Evolutionary conservation across 1,140 invertebrate genomes (phyloP).

Genomic region (Physella acuta): DNA sequence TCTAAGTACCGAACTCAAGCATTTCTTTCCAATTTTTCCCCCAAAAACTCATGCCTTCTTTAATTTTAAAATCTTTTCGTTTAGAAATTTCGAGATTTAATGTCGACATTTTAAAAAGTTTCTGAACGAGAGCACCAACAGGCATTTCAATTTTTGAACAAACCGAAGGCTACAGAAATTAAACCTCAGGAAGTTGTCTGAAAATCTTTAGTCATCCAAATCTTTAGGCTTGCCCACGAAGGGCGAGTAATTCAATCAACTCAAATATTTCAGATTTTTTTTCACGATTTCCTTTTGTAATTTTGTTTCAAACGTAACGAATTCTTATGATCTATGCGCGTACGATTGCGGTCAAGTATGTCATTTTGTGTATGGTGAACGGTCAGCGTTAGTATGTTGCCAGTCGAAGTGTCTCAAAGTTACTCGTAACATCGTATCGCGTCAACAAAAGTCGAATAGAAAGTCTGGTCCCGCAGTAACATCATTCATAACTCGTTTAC

Average conservation of each 20-base stretch:
- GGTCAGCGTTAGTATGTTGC: not conserved
- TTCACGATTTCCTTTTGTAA: not conserved
- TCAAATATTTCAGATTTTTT: not conserved
- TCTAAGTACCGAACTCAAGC: not conserved
- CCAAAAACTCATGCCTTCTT: not conserved
- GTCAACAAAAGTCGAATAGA: not conserved
- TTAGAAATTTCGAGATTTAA: not conserved
- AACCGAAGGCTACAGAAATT: not conserved
- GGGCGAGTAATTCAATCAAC: constrained; percentile 9
- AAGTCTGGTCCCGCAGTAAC: not conserved
- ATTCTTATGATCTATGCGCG: not conserved
- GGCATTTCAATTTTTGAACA: not conserved
- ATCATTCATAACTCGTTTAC: not conserved
- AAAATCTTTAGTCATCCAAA: not conserved
- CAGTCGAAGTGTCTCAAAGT: not conserved
- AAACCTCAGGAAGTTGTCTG: not conserved
- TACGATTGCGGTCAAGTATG: not conserved
- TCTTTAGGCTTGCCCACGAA: constrained; percentile 1
- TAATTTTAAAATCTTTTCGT: not conserved
- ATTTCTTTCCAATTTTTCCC: no score
- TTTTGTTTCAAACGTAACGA: not conserved
- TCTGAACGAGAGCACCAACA: not conserved
- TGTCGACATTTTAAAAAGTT: not conserved
- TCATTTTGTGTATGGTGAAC: not conserved
- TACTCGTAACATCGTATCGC: not conserved